These are phyloP conservation scores for Helogale parvula DNA, from an alignment of 2,113 vertebrate species.

Conservation along the genomic window DNA sequence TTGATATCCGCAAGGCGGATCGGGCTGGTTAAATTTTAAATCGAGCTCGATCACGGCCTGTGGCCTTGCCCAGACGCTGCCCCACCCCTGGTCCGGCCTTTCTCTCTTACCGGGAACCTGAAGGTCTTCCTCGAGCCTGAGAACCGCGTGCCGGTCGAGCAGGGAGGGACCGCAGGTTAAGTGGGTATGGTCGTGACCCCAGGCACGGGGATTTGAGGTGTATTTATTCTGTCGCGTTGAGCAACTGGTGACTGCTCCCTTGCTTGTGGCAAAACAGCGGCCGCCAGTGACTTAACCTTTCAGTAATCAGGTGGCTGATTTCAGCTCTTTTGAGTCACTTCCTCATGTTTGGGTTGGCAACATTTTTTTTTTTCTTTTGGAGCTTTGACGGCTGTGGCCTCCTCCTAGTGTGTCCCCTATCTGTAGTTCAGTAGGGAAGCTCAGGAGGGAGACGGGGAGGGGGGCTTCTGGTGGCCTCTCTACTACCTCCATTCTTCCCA, in stretches of 20 bases:
- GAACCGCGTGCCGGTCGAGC: accelerated
- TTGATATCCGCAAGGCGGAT: not conserved
- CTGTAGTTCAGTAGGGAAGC: not conserved
- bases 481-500: not conserved
- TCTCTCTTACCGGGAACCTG: no score
- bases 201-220: not conserved
- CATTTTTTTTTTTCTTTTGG: not conserved
- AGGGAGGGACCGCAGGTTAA: not conserved
- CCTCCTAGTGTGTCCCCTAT: not conserved
- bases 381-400: not conserved
- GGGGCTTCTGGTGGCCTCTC: not conserved
- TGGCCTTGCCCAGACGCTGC: not conserved
- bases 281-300: not conserved
- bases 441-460: not conserved
- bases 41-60: not conserved
- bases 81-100: no score
- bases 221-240: not conserved
- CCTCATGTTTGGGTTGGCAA: not conserved
- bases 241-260: not conserved
- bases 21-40: not conserved
- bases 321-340: not conserved
- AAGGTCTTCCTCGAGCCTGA: not conserved
- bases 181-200: not conserved
- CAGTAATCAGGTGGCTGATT: not conserved
- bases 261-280: not conserved